These are phyloP conservation scores for Nymphalis polychloros DNA, from an alignment of 2,888 invertebrate species.

Conservation along the genomic window DNA sequence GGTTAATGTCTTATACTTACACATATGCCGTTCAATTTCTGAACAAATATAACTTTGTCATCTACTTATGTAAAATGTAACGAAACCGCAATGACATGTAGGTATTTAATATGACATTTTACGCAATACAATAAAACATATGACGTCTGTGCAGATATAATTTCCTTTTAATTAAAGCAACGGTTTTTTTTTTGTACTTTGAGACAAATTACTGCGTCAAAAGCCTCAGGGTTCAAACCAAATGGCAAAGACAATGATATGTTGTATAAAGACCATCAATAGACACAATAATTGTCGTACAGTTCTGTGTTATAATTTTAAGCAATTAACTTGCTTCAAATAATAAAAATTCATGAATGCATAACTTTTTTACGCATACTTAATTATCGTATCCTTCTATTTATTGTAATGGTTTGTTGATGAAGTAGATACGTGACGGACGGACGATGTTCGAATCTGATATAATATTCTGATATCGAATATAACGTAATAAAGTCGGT, in stretches of 20 bases:
- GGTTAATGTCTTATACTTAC: slow-evolving; percentile 8
- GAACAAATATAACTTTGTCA: slow-evolving; percentile 1
- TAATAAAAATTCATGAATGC: neutral
- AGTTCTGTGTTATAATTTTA: neutral
- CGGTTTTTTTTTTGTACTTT: neutral
- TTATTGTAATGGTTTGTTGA: slow-evolving; percentile 1
- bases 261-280: neutral
- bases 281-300: neutral
- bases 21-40: slow-evolving; percentile 6
- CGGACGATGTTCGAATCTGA: slow-evolving; percentile 17
- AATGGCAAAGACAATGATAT: neutral
- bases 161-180: neutral
- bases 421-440: neutral
- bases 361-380: neutral
- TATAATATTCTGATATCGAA: slow-evolving; percentile 45
- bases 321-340: neutral
- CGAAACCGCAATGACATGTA: neutral
- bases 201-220: neutral
- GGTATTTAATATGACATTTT: slow-evolving; percentile 10
- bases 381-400: neutral
- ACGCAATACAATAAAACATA: slow-evolving; percentile 3
- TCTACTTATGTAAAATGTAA: neutral
- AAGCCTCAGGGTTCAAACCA: neutral
- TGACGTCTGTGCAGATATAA: neutral
- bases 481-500: slow-evolving; percentile 42